phyloP scores from a whole-genome alignment of 2,797 vertebrate genomes.

The Zenarchopterus dispar region DNA sequence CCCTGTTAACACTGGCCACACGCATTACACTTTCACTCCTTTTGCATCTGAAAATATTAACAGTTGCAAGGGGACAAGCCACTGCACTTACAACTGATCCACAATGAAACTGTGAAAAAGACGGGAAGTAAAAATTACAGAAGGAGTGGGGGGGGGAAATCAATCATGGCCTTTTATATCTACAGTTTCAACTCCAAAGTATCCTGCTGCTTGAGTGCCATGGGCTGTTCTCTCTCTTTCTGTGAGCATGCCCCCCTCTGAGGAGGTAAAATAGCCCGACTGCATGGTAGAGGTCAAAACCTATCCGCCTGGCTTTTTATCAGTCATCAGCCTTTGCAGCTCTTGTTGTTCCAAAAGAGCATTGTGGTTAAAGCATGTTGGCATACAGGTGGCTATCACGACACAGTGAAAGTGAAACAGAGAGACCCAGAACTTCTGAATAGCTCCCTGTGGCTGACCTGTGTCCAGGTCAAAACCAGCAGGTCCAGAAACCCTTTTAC shows the following conservation, averaged over 20 bases:
- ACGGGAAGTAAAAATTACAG: constrained; percentile 44
- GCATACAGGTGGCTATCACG: constrained; percentile 30
- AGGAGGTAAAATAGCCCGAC: constrained; percentile 70
- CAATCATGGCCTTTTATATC: constrained; percentile 77
- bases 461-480: constrained; percentile 38
- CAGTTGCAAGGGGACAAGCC: constrained; percentile 13
- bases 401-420: constrained; percentile 22
- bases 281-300: constrained; percentile 70
- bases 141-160: constrained; percentile 52
- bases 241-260: constrained; percentile 68
- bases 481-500: constrained; percentile 38
- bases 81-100: constrained; percentile 54
- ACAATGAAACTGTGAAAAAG: constrained; percentile 40
- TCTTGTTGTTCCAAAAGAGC: constrained; percentile 25
- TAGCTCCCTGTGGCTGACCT: constrained; percentile 45
- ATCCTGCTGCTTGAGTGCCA: constrained; percentile 78
- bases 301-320: constrained; percentile 48
- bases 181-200: constrained; percentile 66
- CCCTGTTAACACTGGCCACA: constrained; percentile 16
- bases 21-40: neutral
- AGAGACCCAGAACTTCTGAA: constrained; percentile 30
- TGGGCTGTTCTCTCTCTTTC: constrained; percentile 66
- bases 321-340: constrained; percentile 29
- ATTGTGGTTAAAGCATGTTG: constrained; percentile 35
- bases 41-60: constrained; percentile 26